Base-by-base conservation (phyloP, 2,113 vertebrate genomes). In the Tringa solitaria region DNA sequence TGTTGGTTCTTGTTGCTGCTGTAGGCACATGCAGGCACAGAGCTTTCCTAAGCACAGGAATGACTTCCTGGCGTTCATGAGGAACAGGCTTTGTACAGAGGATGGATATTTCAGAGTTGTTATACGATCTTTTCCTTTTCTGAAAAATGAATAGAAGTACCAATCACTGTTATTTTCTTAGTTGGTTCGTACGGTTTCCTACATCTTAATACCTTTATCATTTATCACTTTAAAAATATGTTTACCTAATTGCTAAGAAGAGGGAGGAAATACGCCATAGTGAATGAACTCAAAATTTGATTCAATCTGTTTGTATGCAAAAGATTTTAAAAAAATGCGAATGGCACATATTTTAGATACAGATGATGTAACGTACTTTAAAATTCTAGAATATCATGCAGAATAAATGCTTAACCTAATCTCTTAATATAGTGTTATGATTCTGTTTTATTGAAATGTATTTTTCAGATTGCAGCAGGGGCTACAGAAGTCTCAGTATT, bases 401-500 rank as follows among this genome's bases (percentile, higher is more conserved):
- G 30, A 90, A 81, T 60, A 89, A 90, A 45, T 72, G 39, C 23
- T 79, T 87, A 28, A 74, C 50, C 14, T 51, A 60, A 37, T 70
- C 14, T 50, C 77, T 65, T 68, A 74, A 21, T 69, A 28, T 27
- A 61, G 19, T 28, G 3, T 89, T 93, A 33, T 56, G 11, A 39
- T 72, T 88, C 32, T 79, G 8, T 80, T 95, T 84, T 79, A 69
- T 90, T 96, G 46, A 89, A 92, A 95, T 95, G 3, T 96, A 9
- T 97, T 84, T 98, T 98, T 91, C 96, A 99, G 99, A 98, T 99
- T 95, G 98, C 98, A 94, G 99, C 99, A 53, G 99, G 99, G 61
- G 99, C 99, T 84, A 98, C 98, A 48, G 99, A 99, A 97, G 98
- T 99, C 87, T 98, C 99, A 5, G 98, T 99, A 82, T 99, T 99